These are phyloP conservation scores for Eunapius fragilis DNA, from an alignment of 37 sponge, comb jelly and placozoan species.

Conservation along the genomic window DNA sequence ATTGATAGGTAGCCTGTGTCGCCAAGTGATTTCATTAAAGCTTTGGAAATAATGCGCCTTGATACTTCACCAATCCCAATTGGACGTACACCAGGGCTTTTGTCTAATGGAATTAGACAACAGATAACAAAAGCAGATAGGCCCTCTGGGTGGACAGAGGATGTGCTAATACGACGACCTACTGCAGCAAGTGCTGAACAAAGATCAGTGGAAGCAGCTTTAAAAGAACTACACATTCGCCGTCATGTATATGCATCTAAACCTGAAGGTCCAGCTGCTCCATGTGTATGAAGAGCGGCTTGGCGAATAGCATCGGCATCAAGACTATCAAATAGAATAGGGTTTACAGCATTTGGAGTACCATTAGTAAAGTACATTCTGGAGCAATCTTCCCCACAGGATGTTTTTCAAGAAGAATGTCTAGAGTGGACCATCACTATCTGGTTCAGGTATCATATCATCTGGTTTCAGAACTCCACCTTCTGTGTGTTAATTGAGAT, in stretches of 20 bases:
- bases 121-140: slow-evolving; percentile 24
- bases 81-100: slow-evolving; percentile 10
- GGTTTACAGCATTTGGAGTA: not conserved
- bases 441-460: slow-evolving; percentile 15
- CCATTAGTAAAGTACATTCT: not conserved
- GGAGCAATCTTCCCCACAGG: slow-evolving; percentile 11
- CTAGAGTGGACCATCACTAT: not conserved
- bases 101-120: slow-evolving; percentile 1
- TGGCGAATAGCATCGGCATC: slow-evolving; percentile 13
- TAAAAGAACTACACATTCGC: slow-evolving; percentile 11
- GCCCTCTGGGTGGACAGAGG: slow-evolving; percentile 4
- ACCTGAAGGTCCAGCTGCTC: slow-evolving; percentile 58
- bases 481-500: no score
- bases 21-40: not conserved
- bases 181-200: not conserved
- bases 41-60: slow-evolving; percentile 11
- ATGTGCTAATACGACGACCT: slow-evolving; percentile 1
- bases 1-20: no score
- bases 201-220: not conserved
- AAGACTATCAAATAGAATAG: slow-evolving; percentile 21
- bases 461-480: slow-evolving; percentile 14
- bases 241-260: slow-evolving; percentile 44
- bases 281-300: slow-evolving; percentile 24
- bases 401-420: slow-evolving; percentile 43
- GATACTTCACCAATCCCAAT: slow-evolving; percentile 18